These are phyloP conservation scores for Phocides pigmalion DNA, from an alignment of 1,140 invertebrate species.

Conservation along the genomic window DNA sequence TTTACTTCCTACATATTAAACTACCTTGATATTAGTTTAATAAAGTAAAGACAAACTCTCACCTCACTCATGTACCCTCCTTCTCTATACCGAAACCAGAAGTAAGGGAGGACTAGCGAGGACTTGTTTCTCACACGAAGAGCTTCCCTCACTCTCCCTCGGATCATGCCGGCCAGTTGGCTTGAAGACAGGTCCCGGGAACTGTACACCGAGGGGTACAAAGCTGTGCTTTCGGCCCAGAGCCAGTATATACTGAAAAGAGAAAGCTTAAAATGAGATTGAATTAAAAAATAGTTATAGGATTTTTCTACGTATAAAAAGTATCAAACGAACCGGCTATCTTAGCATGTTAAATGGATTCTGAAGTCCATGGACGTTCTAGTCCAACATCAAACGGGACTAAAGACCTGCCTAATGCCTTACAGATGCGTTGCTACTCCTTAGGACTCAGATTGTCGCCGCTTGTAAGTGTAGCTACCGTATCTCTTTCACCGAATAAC, in stretches of 20 bases:
- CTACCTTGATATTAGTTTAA: neutral
- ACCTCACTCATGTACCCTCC: slow-evolving; percentile 85
- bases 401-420: no score
- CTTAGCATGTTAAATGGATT: no score
- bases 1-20: no score
- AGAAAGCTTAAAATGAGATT: neutral
- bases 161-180: slow-evolving; percentile 84
- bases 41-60: neutral
- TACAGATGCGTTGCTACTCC: no score
- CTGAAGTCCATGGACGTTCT: no score
- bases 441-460: no score
- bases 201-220: slow-evolving; percentile 89
- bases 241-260: slow-evolving; percentile 87
- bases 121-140: slow-evolving; percentile 77
- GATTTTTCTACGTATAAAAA: no score
- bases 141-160: slow-evolving; percentile 86
- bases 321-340: no score
- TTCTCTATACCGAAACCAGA: slow-evolving; percentile 89
- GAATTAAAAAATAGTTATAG: no score
- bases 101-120: slow-evolving; percentile 85
- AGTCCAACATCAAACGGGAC: no score
- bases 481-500: no score
- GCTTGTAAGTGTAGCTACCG: no score
- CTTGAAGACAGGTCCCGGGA: slow-evolving; percentile 68
- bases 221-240: slow-evolving; percentile 84